Evolutionary conservation across 2,113 vertebrate genomes (phyloP), one percentile per base, ranked within the genome.

Genomic region (Xiphias gladius): DNA sequence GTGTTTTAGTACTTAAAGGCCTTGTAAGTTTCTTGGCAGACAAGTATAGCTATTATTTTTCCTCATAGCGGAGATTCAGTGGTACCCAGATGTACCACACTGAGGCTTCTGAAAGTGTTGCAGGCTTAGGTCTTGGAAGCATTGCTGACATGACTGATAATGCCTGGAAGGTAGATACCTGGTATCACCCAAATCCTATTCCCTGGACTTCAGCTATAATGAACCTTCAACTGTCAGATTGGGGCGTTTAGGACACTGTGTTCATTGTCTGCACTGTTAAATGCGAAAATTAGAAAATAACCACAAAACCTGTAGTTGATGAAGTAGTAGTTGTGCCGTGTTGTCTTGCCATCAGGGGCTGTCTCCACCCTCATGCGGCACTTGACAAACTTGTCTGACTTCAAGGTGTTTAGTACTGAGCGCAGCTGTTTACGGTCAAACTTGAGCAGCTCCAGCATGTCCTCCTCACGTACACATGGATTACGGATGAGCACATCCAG

Each of bases 281-380:
- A 64, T 28, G 10, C 1, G 30, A 19, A 39, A 19, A 61, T 61
- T 2, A 19, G 37, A 30, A 4, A 32, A 59, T 5, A 35, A 28
- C 1, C 24, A 79, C 48, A 22, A 65, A 26, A 91, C 91, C 92
- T 96, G 91, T 99, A 99, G 93, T 98, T 99, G 91, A 99, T 99
- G 91, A 99, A 99, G 76, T 99, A 99, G 89, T 99, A 99, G 93
- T 99, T 99, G 82, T 99, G 98, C 1, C 98, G 94, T 0, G 98
- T 99, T 24, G 97, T 97, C 91, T 99, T 99, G 76, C 98, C 98
- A 28, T 99, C 98, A 0, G 96, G 94, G 11, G 98, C 97, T 0
- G 98, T 99, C 93, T 99, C 98, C 32, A 99, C 97, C 41, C 98
- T 96, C 97, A 99, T 97, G 70, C 98, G 97, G 91, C 98, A 99